These are phyloP conservation scores for Orbicella faveolata DNA, from an alignment of 64 coral and sea anemone genomes.

Conservation along the genomic window DNA sequence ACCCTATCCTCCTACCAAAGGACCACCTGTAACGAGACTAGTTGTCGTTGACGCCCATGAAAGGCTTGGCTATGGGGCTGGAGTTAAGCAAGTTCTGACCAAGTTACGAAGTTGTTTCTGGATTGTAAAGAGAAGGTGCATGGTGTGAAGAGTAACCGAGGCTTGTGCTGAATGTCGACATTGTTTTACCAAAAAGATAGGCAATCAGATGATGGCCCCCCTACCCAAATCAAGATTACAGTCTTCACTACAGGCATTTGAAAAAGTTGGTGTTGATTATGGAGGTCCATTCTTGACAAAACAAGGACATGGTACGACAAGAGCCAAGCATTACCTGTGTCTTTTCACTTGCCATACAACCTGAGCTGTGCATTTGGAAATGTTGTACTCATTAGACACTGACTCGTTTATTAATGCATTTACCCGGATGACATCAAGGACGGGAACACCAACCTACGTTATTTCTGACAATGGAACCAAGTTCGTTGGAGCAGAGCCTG, in stretches of 20 bases:
- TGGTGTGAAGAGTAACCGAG: constrained; percentile 34
- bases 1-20: constrained; percentile 74
- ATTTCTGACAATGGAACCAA: constrained; percentile 44
- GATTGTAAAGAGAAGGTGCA: constrained; percentile 62
- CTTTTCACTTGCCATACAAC: constrained; percentile 65
- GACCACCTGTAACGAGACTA: constrained; percentile 61
- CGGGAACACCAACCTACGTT: constrained; percentile 26
- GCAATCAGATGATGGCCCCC: constrained; percentile 54
- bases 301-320: constrained; percentile 34
- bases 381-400: constrained; percentile 45
- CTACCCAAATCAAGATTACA: constrained; percentile 46
- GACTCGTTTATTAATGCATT: constrained; percentile 65
- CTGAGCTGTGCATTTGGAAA: constrained; percentile 64
- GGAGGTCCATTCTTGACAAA: constrained; percentile 49
- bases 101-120: constrained; percentile 67
- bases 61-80: constrained; percentile 60
- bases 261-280: constrained; percentile 51
- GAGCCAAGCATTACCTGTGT: constrained; percentile 56
- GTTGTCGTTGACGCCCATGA: constrained; percentile 37
- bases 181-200: constrained; percentile 37
- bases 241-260: constrained; percentile 44
- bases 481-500: constrained; percentile 41
- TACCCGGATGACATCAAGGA: constrained; percentile 28
- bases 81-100: constrained; percentile 67
- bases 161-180: constrained; percentile 51